Evolutionary conservation across 2,113 vertebrate species (phyloP).

Genomic region (Rhinolophus ferrumequinum): DNA sequence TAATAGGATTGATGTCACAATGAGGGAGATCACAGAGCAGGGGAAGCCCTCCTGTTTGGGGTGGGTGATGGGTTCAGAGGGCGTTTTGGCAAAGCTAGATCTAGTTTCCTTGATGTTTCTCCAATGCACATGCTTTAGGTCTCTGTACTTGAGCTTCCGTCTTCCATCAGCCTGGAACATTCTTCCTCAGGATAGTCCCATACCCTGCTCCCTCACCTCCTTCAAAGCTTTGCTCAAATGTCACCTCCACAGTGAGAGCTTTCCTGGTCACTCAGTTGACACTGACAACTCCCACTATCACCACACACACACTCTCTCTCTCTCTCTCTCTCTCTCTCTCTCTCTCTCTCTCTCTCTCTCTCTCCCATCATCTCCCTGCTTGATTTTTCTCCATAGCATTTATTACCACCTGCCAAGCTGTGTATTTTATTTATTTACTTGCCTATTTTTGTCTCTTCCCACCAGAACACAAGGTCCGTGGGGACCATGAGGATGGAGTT

Average conservation of each 20-base stretch:
- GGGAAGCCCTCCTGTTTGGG: no score
- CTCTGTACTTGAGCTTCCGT: background rate
- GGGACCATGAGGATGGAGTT: background rate
- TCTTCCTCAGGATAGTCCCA: background rate
- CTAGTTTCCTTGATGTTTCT: background rate
- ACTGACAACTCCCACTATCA: background rate
- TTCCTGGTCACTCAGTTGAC: background rate
- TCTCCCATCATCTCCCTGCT: no score
- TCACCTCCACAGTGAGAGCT: background rate
- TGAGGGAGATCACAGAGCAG: accelerated
- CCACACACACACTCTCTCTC: no score
- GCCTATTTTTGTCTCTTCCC: background rate
- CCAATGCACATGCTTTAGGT: background rate
- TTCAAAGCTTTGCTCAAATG: background rate
- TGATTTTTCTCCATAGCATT: background rate
- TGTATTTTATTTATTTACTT: background rate
- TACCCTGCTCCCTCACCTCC: no score
- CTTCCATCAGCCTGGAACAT: no score
- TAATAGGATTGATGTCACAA: background rate
- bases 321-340: no score
- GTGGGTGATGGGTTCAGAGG: background rate
- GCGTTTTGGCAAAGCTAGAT: background rate
- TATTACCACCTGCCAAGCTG: background rate
- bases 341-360: no score
- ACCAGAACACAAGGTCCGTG: background rate